phyloP scores from a whole-genome alignment of 1,140 invertebrate species.

The Drosophila prosaltans region DNA sequence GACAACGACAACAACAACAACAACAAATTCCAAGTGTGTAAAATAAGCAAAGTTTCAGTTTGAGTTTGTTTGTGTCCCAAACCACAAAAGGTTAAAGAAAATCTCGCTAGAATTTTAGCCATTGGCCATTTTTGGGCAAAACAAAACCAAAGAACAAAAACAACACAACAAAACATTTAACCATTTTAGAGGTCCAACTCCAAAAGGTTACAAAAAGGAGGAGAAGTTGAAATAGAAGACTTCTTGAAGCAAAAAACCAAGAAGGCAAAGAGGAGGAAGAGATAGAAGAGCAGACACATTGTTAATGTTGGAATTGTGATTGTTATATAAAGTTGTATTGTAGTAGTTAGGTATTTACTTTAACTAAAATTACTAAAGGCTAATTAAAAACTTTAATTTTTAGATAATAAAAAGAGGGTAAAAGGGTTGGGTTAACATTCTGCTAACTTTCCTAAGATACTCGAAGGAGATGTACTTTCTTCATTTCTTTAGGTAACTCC shows the following conservation, averaged over 20 bases:
- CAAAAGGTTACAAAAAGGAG: slow-evolving; percentile 1
- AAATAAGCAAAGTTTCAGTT: slow-evolving; percentile 49
- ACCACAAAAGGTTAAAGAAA: slow-evolving; percentile 70
- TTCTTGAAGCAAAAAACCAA: neutral
- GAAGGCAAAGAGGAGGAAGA: neutral
- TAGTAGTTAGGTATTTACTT: no score
- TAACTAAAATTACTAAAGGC: no score
- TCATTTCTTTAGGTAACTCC: no score
- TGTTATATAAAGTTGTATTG: no score
- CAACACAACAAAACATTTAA: slow-evolving; percentile 57
- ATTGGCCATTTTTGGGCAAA: slow-evolving; percentile 60
- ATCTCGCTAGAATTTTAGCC: slow-evolving; percentile 67
- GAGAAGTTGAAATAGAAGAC: neutral
- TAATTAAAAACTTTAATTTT: no score
- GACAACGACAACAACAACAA: neutral
- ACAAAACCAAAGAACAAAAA: slow-evolving; percentile 4
- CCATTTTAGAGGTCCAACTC: slow-evolving; percentile 44
- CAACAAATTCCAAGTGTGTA: slow-evolving; percentile 37
- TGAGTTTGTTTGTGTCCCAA: slow-evolving; percentile 1
- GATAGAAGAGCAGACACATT: neutral
- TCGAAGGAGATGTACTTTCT: no score
- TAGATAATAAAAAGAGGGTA: no score
- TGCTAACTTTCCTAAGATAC: no score
- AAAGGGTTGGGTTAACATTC: no score
- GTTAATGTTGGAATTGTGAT: neutral